Conservation (phyloP, 1,140 invertebrate species). For the Aradophagus sp. region DNA sequence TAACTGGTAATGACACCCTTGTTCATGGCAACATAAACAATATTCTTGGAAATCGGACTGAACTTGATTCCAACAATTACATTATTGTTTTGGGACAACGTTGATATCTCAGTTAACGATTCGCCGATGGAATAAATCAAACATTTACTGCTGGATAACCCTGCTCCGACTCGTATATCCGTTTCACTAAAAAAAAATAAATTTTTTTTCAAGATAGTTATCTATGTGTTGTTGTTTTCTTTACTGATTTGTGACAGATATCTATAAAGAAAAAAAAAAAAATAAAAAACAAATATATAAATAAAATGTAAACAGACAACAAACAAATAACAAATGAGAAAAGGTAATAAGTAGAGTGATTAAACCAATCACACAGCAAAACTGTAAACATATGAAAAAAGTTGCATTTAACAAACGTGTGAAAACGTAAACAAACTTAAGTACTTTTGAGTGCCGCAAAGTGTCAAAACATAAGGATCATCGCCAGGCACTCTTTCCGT, state of each 20-base stretch:
- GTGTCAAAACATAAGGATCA: slow-evolving; percentile 19
- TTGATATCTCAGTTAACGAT: slow-evolving; percentile 61
- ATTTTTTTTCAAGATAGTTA: no score
- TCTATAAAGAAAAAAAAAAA: no score
- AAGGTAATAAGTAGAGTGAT: no score
- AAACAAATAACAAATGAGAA: no score
- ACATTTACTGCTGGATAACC: slow-evolving; percentile 66
- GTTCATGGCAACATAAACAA: slow-evolving; percentile 78
- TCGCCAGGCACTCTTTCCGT: slow-evolving; percentile 17
- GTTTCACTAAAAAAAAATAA: slow-evolving; percentile 57
- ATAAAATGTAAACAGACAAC: no score
- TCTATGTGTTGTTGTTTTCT: no score
- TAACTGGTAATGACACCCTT: slow-evolving; percentile 79
- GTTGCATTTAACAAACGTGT: no score
- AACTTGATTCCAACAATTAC: slow-evolving; percentile 79
- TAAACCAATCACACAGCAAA: no score
- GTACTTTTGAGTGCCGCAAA: slow-evolving; percentile 36
- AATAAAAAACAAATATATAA: no score
- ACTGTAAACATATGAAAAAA: no score
- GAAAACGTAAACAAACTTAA: no score
- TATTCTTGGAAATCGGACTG: slow-evolving; percentile 76
- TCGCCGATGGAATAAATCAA: slow-evolving; percentile 70
- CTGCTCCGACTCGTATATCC: slow-evolving; percentile 67
- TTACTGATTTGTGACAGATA: no score
- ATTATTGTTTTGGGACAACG: slow-evolving; percentile 70